Conservation (phyloP, 2,113 vertebrate species). For the Daboia siamensis region DNA sequence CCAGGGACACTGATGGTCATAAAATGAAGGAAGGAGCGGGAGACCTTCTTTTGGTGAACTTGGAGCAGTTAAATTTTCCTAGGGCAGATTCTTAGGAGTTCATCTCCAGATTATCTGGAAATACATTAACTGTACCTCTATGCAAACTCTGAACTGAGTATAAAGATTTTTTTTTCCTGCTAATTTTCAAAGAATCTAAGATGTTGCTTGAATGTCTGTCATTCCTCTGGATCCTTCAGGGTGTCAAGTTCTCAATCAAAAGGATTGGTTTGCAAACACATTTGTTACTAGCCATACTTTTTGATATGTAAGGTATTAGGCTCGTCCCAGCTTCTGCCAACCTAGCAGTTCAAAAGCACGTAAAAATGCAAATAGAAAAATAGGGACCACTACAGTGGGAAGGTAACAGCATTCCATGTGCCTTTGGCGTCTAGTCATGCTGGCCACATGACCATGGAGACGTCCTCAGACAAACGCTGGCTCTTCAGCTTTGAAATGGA, state of each 20-base stretch:
- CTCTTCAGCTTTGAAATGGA: no score
- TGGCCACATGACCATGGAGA: no score
- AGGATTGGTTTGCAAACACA: neutral
- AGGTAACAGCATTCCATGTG: no score
- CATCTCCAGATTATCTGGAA: neutral
- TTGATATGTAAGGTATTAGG: neutral
- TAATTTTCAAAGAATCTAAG: neutral
- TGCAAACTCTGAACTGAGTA: neutral
- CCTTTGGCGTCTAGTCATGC: no score
- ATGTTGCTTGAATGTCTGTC: accelerated
- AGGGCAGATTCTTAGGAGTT: neutral
- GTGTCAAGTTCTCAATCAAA: neutral
- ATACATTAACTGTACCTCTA: neutral
- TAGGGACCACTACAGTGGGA: no score
- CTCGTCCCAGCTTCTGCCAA: no score
- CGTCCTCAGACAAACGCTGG: no score
- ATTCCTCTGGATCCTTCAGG: neutral
- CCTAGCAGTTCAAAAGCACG: no score
- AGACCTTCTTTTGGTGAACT: neutral
- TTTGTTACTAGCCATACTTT: neutral
- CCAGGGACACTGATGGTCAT: neutral
- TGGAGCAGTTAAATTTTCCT: neutral
- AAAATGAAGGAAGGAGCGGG: neutral
- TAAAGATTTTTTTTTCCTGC: slow-evolving; percentile 15
- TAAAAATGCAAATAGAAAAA: no score